Evolutionary conservation across 2,888 invertebrate genomes (phyloP), one percentile per base, ranked within the genome.

Genomic region (Polyploca ridens): DNA sequence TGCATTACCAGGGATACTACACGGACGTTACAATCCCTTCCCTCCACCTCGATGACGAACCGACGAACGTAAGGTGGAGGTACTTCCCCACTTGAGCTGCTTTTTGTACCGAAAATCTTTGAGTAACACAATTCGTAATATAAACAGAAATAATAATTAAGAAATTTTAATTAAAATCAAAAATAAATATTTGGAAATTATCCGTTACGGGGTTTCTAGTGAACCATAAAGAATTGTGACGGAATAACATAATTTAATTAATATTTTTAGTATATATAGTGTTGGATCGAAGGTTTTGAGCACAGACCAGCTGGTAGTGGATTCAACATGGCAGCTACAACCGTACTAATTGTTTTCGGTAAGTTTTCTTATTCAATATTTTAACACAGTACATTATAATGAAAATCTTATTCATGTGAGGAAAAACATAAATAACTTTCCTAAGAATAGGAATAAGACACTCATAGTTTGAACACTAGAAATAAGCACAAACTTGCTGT

Each of bases 301-400:
- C 10, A 54, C 54, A 54, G 54, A 19, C 54, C 8, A 54, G 3
- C n/a, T 54, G 54, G 54, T 54, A 10, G 54, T 19, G 19, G 54
- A 54, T 5, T 5, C 67, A 72, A 72, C 0, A 82, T 81, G 83
- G 74, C 73, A 60, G 63, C 70, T 65, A 71, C 69, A 49, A 69
- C 71, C n/a, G 63, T 63, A 59, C 8, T 79, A 14, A 35, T 79
- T 10, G 68, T 83, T 14, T 63, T 80, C 63, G 86, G 84, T 85
- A 69, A 83, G 84, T 82, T 41, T 41, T 41, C 7, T n/a, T n/a
- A n/a, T n/a, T n/a, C n/a, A n/a, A n/a, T n/a, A n/a, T n/a, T n/a
- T n/a, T n/a, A n/a, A n/a, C n/a, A n/a, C n/a, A n/a, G n/a, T n/a
- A n/a, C n/a, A n/a, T n/a, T n/a, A n/a, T n/a, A n/a, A n/a, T n/a